Conservation (phyloP, 2,113 vertebrate species). For the Piprites chloris region DNA sequence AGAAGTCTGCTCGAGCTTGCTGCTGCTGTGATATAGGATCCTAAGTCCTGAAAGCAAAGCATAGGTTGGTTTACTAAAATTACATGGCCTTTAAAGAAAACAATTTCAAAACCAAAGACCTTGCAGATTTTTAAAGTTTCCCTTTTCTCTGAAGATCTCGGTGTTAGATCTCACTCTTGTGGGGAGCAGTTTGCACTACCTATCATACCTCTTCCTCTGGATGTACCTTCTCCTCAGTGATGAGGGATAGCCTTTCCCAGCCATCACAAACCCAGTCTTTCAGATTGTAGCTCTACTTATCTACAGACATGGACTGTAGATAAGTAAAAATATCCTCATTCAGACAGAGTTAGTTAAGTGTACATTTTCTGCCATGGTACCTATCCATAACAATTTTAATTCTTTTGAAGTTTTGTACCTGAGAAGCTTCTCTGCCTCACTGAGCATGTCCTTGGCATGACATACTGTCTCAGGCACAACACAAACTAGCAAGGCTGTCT, state of each 20-base stretch:
- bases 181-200: neutral
- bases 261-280: neutral
- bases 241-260: neutral
- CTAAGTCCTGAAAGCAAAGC: neutral
- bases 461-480: neutral
- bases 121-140: neutral
- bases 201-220: neutral
- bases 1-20: neutral
- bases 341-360: neutral
- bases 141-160: neutral
- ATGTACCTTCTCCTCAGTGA: neutral
- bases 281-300: neutral
- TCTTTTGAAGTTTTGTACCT: neutral
- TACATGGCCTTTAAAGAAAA: neutral
- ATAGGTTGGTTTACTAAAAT: neutral
- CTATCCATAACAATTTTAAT: neutral
- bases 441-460: neutral
- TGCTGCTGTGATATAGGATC: neutral
- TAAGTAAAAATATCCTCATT: neutral
- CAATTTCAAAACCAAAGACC: neutral
- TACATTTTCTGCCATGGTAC: neutral
- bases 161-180: neutral
- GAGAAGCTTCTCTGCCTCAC: neutral
- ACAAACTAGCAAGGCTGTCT: neutral
- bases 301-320: rapidly evolving